These are phyloP conservation scores for Tiaroga cobitis DNA, from an alignment of 2,797 vertebrate genomes.

Conservation along the genomic window DNA sequence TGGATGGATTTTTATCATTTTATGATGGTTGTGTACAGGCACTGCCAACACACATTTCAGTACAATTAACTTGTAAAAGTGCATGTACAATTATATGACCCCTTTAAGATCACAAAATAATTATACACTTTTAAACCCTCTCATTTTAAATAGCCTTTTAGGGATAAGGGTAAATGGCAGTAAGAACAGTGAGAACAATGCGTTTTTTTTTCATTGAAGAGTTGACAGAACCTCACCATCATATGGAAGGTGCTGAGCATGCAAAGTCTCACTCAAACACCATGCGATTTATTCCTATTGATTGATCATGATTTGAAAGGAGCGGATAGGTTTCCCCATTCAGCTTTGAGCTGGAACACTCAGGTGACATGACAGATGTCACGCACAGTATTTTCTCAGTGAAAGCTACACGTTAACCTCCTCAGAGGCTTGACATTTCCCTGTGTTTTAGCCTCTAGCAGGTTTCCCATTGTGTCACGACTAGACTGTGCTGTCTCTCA, in stretches of 20 bases:
- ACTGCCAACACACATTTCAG: too few relatives aligned
- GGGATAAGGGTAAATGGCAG: not conserved
- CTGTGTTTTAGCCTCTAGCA: slow-evolving; percentile 18
- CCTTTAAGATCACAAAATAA: not conserved
- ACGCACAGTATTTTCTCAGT: slow-evolving; percentile 21
- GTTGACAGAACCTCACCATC: not conserved
- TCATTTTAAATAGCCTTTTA: not conserved
- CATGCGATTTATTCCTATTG: slow-evolving; percentile 34
- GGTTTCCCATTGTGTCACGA: not conserved
- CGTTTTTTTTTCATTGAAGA: not conserved
- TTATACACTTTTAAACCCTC: not conserved
- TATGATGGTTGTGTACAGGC: too few relatives aligned
- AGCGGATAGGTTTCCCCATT: not conserved
- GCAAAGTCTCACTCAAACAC: slow-evolving; percentile 32
- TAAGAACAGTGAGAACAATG: not conserved
- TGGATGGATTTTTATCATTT: too few relatives aligned
- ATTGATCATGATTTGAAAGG: slow-evolving; percentile 21
- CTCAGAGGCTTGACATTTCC: slow-evolving; percentile 36
- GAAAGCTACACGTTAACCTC: slow-evolving; percentile 29
- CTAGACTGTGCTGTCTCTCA: not conserved
- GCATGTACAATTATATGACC: too few relatives aligned
- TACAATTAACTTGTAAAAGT: too few relatives aligned
- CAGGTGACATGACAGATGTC: slow-evolving; percentile 43
- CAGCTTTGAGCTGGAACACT: slow-evolving; percentile 13
- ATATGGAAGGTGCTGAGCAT: not conserved